These are phyloP conservation scores for Myzus persicae DNA, from an alignment of 1,140 invertebrate species.

Conservation along the genomic window DNA sequence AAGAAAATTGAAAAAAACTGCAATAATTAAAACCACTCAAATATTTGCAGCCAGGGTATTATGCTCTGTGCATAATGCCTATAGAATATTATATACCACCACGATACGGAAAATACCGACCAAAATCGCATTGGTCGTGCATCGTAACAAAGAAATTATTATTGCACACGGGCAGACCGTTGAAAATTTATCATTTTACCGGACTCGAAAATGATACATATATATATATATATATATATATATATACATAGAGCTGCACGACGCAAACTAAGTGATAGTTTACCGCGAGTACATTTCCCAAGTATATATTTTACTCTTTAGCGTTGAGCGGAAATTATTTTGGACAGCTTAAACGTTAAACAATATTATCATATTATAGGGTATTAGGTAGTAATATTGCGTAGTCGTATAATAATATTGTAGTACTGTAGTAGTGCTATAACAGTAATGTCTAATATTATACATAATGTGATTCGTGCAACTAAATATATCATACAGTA, in stretches of 20 bases:
- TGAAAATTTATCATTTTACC: slow-evolving; percentile 9
- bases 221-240: too few relatives aligned
- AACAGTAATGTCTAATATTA: neutral
- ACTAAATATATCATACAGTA: neutral
- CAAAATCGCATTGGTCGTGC: neutral
- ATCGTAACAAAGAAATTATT: slow-evolving; percentile 4
- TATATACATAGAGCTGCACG: neutral
- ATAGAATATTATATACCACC: neutral
- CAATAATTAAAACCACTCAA: neutral
- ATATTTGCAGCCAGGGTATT: neutral
- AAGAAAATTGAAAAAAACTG: neutral
- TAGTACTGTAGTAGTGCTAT: neutral
- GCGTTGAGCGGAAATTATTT: neutral
- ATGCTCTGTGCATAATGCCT: neutral
- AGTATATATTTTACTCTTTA: slow-evolving; percentile 11
- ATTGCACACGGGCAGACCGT: neutral
- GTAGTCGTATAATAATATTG: neutral
- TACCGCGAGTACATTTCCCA: neutral
- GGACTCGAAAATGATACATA: neutral
- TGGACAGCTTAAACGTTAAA: slow-evolving; percentile 1
- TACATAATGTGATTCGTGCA: neutral
- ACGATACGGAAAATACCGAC: neutral
- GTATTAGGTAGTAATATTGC: neutral
- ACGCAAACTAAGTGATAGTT: neutral
- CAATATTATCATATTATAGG: neutral